A percentile compares a stretch with the other conserved stretches of the same genome.
Evolutionary conservation across 23 tunicate genomes (phyloP).

Genomic region (Phallusia fumigata): DNA sequence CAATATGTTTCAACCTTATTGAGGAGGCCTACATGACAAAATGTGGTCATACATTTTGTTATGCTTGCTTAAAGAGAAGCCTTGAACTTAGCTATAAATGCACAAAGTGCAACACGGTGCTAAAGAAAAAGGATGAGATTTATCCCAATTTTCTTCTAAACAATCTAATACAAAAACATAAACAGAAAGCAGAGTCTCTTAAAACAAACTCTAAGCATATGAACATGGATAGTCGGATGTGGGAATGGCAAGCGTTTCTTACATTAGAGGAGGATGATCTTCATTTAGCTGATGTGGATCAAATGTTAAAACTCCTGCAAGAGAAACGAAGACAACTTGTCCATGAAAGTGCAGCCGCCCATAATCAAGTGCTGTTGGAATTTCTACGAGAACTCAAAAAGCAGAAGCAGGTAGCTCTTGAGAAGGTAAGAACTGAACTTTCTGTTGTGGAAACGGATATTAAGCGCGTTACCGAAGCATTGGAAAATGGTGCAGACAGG

Average conservation of each 20-base stretch:
- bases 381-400: conserved; percentile 69
- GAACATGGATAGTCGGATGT: conserved; percentile 67
- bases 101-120: conserved; percentile 58
- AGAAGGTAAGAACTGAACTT: conserved; percentile 56
- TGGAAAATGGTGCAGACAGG: conserved; percentile 35
- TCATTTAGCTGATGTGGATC: conserved; percentile 74
- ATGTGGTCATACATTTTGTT: conserved; percentile 98
- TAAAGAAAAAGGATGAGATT: conserved; percentile 70
- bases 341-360: conserved; percentile 64
- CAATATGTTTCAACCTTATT: conserved; percentile 85
- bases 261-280: conserved; percentile 59
- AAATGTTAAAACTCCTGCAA: conserved; percentile 65
- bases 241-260: conserved; percentile 85
- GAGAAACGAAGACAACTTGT: conserved; percentile 66
- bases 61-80: conserved; percentile 54
- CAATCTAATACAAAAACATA: conserved; percentile 69
- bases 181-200: conserved; percentile 59
- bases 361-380: conserved; percentile 79
- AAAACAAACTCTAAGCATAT: conserved; percentile 38
- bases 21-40: conserved; percentile 97
- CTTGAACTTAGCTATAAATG: conserved; percentile 71
- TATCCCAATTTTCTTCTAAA: conserved; percentile 84
- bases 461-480: conserved; percentile 52
- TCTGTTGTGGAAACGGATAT: conserved; percentile 73
- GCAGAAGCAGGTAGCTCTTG: conserved; percentile 46